Evolutionary conservation across 1,140 invertebrate species (phyloP).

Genomic region (Glossosoma conforme): DNA sequence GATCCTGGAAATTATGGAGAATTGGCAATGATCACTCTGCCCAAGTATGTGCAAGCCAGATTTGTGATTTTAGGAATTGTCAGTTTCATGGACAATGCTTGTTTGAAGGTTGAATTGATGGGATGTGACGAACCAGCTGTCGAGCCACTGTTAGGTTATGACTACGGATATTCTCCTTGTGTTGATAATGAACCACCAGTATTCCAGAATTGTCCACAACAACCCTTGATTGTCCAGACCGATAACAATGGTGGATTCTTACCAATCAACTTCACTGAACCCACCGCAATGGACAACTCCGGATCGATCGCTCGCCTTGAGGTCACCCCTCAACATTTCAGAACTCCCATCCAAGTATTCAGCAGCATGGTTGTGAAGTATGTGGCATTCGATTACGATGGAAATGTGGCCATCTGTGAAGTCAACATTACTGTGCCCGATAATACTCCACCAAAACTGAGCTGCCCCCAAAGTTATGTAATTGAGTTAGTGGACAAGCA

Average conservation of each 20-base stretch:
- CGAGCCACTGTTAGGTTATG: conserved; percentile 83
- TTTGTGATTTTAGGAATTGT: conserved; percentile 93
- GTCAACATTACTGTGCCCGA: conserved; percentile 93
- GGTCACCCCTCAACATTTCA: conserved; percentile 86
- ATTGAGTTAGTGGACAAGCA: conserved; percentile 87
- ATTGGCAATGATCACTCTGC: conserved; percentile 90
- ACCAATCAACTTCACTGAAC: conserved; percentile 89
- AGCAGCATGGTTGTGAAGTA: conserved; percentile 92
- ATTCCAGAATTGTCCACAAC: conserved; percentile 92
- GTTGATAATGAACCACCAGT: conserved; percentile 93
- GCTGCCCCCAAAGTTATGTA: conserved; percentile 93
- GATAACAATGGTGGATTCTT: conserved; percentile 80
- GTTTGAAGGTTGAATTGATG: conserved; percentile 93
- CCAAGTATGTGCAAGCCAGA: conserved; percentile 86
- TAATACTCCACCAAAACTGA: conserved; percentile 87
- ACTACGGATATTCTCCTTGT: conserved; percentile 90
- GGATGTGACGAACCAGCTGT: conserved; percentile 82
- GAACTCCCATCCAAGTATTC: conserved; percentile 83
- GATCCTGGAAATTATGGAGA: conserved; percentile 93
- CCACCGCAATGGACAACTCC: conserved; percentile 88
- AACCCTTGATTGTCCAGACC: conserved; percentile 84
- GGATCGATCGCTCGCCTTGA: conserved; percentile 89
- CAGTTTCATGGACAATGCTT: conserved; percentile 94
- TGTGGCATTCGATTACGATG: conserved; percentile 93
- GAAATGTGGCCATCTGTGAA: conserved; percentile 94